A percentile compares a stretch with the other conserved stretches of the same genome.
These are phyloP conservation scores for Nasonia oneida DNA, from an alignment of 2,888 invertebrate species.

Conservation along the genomic window DNA sequence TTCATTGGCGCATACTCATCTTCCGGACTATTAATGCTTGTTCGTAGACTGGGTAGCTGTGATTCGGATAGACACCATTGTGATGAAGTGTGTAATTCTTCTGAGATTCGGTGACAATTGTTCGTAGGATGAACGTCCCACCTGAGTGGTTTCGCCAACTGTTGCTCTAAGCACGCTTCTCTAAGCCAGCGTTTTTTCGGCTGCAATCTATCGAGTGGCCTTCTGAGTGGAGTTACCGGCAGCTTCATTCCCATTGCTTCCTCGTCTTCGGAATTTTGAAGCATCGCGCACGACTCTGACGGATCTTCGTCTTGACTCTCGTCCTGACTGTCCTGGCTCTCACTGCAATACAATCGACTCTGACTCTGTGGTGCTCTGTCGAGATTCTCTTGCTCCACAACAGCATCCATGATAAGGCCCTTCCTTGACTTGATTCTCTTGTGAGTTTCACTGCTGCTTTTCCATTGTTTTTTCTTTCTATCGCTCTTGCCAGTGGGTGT, in stretches of 20 bases:
- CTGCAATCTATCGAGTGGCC: conserved; percentile 77
- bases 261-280: conserved; percentile 76
- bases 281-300: conserved; percentile 68
- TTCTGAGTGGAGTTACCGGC: conserved; percentile 72
- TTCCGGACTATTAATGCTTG: conserved; percentile 34
- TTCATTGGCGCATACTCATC: conserved; percentile 26
- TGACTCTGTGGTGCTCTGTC: conserved; percentile 72
- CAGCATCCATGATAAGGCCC: conserved; percentile 78
- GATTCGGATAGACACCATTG: conserved; percentile 63
- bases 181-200: conserved; percentile 84
- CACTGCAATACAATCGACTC: conserved; percentile 71
- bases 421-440: conserved; percentile 80
- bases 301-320: conserved; percentile 78
- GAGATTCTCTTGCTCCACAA: conserved; percentile 77
- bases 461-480: conserved; percentile 79
- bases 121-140: conserved; percentile 75
- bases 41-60: conserved; percentile 47
- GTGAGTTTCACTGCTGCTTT: conserved; percentile 78
- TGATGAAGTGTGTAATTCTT: conserved; percentile 52
- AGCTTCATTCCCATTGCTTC: conserved; percentile 70
- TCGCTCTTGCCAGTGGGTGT: conserved; percentile 78
- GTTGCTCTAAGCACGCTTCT: conserved; percentile 81
- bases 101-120: conserved; percentile 55
- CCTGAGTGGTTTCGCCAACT: conserved; percentile 80
- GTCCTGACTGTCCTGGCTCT: conserved; percentile 77